Base-by-base conservation (phyloP, 2,797 vertebrate genomes). In the Cirrhinus molitorella region DNA sequence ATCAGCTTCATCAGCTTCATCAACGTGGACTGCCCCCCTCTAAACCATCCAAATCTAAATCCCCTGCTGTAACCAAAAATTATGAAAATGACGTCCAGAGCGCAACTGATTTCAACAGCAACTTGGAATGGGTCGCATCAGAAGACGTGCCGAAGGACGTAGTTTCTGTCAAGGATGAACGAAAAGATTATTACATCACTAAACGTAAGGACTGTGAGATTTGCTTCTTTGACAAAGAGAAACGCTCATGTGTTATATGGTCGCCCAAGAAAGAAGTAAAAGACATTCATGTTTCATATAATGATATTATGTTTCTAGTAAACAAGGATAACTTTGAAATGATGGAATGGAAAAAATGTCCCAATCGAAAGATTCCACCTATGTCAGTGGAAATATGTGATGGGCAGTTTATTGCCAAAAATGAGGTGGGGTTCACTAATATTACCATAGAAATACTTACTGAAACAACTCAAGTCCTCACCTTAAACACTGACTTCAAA, bases 241-340 rank as follows among this genome's bases (percentile, higher is more conserved):
- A 6, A 51, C 7, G 17, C 5, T 51, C 17, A 19, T 51, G 49
- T 51, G 17, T 51, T 19, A 51, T 37, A 37, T 37, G 34, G 34
- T 37, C 34, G 34, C 34, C 34, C 34, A 37, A 5, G 34, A 37
- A 37, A 37, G 5, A 6, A 37, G 34, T 5, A 37, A 37, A 37
- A 37, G 34, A 37, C 34, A 37, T 37, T 37, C 34, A 6, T 37
- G 34, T 37, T 37, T 37, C 34, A 37, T 37, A 23, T 31, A 70
- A 45, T 5, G 3, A 45, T 43, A 5, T 43, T n/a, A 47, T 14
- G 43, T 71, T 43, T 71, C 21, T 71, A 43, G 40, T 71, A 9
- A 71, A 71, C 14, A 47, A 45, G 19, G 25, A 71, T 45, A 45
- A 71, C 40, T 71, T 71, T 71, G 68, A 71, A 25, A 23, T 71